Evolutionary conservation across 2,888 invertebrate genomes (phyloP).

Genomic region (Xanthorhoe designata): DNA sequence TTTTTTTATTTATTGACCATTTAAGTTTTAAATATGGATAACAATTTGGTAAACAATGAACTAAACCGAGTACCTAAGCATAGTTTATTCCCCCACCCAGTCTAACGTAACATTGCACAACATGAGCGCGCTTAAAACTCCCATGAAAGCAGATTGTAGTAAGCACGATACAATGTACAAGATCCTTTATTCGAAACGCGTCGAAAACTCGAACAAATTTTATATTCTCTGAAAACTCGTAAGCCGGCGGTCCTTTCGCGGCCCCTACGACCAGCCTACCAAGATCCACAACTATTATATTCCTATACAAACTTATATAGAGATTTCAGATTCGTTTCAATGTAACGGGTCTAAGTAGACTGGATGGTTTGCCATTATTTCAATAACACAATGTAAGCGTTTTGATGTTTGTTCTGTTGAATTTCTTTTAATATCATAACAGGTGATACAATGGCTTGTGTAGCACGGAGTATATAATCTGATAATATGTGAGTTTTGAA

Average conservation of each 20-base stretch:
- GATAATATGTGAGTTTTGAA: neutral
- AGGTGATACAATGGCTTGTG: constrained; percentile 12
- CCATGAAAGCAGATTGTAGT: constrained; percentile 28
- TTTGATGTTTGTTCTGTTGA: constrained; percentile 38
- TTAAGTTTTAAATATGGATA: no score
- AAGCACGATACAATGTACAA: constrained; percentile 36
- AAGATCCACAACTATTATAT: constrained; percentile 31
- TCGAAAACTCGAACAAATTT: constrained; percentile 45
- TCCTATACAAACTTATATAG: constrained; percentile 20
- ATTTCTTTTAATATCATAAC: constrained; percentile 41
- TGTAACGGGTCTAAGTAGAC: constrained; percentile 33
- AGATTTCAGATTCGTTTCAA: constrained; percentile 23
- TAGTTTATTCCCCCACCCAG: no score
- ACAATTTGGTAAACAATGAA: no score
- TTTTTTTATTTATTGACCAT: no score
- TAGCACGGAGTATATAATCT: neutral
- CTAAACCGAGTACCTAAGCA: no score
- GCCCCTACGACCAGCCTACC: constrained; percentile 30
- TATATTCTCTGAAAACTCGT: constrained; percentile 44
- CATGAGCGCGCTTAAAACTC: neutral
- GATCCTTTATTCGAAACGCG: constrained; percentile 38
- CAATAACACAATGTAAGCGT: constrained; percentile 46
- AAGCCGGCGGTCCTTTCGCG: constrained; percentile 41
- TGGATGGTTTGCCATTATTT: constrained; percentile 41
- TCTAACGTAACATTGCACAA: no score